These are phyloP conservation scores for Pagetopsis macropterus DNA, from an alignment of 2,797 vertebrate species.

Conservation along the genomic window DNA sequence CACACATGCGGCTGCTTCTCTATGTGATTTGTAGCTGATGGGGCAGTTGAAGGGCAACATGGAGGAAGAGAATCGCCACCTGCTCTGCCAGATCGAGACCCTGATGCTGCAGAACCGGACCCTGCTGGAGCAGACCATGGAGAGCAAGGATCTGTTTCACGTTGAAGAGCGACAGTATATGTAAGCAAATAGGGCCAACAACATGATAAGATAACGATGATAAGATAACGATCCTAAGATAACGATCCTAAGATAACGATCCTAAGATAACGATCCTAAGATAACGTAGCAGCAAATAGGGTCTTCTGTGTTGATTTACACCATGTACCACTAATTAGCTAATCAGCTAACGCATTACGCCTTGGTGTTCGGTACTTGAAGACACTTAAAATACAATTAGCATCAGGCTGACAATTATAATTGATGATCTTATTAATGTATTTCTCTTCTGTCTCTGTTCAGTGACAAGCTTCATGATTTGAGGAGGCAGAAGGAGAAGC, in stretches of 20 bases:
- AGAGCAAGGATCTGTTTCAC: constrained; percentile 99
- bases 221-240: too few relatives aligned
- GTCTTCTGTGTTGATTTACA: neutral
- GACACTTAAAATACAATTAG: constrained; percentile 1
- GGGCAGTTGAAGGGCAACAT: constrained; percentile 97
- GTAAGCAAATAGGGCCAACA: constrained; percentile 73
- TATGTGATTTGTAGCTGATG: constrained; percentile 84
- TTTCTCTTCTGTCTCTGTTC: constrained; percentile 23
- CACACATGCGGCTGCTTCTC: neutral
- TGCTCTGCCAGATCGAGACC: constrained; percentile 95
- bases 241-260: too few relatives aligned
- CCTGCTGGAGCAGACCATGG: constrained; percentile 96
- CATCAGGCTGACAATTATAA: neutral
- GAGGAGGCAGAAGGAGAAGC: constrained; percentile 96
- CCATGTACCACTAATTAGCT: neutral
- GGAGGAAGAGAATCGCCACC: constrained; percentile 97
- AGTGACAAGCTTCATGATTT: constrained; percentile 98
- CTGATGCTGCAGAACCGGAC: constrained; percentile 97
- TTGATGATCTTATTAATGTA: neutral
- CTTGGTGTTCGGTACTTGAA: neutral
- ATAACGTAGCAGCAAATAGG: neutral
- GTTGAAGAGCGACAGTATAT: constrained; percentile 98
- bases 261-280: neutral
- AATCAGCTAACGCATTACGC: neutral
- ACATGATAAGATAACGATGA: neutral